Evolutionary conservation across 2,888 invertebrate species (phyloP).

Genomic region (Drosophila limbata): DNA sequence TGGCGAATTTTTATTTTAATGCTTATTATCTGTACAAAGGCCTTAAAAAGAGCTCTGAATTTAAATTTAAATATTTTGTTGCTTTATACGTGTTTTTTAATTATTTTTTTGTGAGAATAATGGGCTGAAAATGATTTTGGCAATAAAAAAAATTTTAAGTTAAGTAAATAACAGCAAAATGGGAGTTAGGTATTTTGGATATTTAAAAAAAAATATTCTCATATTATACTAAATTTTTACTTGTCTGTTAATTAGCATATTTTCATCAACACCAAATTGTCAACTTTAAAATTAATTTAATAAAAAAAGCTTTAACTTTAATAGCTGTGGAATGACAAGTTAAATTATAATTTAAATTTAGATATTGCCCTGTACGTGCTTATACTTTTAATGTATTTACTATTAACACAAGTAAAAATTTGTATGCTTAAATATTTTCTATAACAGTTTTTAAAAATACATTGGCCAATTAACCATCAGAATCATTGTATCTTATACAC

Average conservation of each 20-base stretch:
- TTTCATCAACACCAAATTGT: not conserved
- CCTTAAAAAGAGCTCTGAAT: too few species aligned
- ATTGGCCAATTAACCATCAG: not conserved
- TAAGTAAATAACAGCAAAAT: too few species aligned
- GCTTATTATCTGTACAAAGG: too few species aligned
- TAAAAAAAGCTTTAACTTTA: not conserved
- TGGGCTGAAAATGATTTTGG: too few species aligned
- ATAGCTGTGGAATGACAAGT: not conserved
- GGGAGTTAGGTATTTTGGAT: too few species aligned
- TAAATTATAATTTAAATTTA: not conserved
- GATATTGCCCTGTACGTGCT: not conserved
- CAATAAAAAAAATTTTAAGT: too few species aligned
- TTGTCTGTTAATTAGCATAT: not conserved
- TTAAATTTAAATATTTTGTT: too few species aligned
- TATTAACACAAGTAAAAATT: not conserved
- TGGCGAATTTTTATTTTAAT: too few species aligned
- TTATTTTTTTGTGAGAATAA: too few species aligned
- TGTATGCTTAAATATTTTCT: not conserved
- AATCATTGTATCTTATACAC: slow-evolving; percentile 6
- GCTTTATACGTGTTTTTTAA: too few species aligned
- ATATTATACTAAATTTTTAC: not conserved
- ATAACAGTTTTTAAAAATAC: not conserved
- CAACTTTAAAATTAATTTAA: not conserved
- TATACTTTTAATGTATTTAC: not conserved
- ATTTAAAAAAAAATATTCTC: not conserved